These are phyloP conservation scores for Therioaphis trifolii DNA, from an alignment of 2,888 invertebrate species.

Conservation along the genomic window DNA sequence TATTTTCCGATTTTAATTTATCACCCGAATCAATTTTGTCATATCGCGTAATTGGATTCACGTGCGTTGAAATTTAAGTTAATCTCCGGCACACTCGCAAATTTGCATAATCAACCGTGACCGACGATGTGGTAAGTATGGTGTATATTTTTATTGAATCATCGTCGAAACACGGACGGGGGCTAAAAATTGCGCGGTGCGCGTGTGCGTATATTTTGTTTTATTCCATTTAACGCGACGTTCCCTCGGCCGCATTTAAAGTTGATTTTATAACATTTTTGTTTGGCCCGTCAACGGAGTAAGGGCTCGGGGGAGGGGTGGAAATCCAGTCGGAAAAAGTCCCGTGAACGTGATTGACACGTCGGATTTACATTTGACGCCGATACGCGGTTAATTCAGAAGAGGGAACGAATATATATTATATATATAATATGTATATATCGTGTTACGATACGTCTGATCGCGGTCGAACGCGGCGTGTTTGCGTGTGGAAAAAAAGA, in stretches of 20 bases:
- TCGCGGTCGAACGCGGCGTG: conserved; percentile 20
- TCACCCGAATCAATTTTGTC: background rate
- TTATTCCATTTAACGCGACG: too few species aligned
- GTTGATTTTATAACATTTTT: conserved; percentile 3
- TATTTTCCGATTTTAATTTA: background rate
- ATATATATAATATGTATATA: too few species aligned
- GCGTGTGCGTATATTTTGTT: too few species aligned
- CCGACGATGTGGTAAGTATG: background rate
- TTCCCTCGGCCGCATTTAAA: background rate
- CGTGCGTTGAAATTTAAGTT: background rate
- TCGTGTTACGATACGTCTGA: too few species aligned
- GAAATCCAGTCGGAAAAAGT: background rate
- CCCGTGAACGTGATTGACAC: conserved; percentile 40
- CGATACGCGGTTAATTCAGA: conserved; percentile 32
- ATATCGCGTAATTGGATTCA: background rate
- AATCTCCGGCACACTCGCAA: conserved; percentile 2
- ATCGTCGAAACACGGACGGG: too few species aligned
- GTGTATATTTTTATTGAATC: conserved; percentile 20
- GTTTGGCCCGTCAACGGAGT: background rate
- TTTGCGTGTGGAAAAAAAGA: conserved; percentile 7
- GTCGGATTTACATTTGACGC: conserved; percentile 49
- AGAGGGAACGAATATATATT: too few species aligned
- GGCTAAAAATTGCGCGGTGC: too few species aligned
- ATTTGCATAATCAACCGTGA: conserved; percentile 13
- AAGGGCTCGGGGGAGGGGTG: background rate